Percentiles rank a stretch among this genome's conserved stretches.
phyloP scores from a whole-genome alignment of 2,113 vertebrate species.

The Coreoperca whiteheadi region DNA sequence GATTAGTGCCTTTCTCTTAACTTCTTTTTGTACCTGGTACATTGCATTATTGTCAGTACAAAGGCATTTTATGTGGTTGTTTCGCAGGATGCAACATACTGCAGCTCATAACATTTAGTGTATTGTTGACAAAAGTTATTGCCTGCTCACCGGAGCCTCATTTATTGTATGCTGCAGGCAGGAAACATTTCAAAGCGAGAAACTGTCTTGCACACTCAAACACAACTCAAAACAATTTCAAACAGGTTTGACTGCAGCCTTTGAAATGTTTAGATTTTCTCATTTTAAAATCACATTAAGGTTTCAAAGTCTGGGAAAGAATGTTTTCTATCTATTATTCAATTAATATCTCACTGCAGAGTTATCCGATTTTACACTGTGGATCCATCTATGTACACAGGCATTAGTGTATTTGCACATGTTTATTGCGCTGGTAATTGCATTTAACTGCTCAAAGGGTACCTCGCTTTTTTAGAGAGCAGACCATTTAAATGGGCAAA shows the following conservation, averaged over 20 bases:
- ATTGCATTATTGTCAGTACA: conserved; percentile 34
- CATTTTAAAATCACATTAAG: conserved; percentile 25
- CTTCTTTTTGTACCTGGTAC: conserved; percentile 13
- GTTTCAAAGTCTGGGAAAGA: conserved; percentile 18
- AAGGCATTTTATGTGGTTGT: conserved; percentile 33
- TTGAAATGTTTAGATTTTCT: conserved; percentile 48
- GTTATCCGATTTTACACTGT: conserved; percentile 1
- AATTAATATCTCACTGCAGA: conserved; percentile 14
- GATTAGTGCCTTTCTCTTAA: conserved; percentile 3
- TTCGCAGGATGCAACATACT: conserved; percentile 38
- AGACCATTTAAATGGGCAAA: conserved; percentile 1
- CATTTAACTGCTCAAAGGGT: conserved; percentile 11
- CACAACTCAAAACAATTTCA: conserved; percentile 26
- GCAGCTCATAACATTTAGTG: conserved; percentile 69
- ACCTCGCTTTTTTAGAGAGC: background rate
- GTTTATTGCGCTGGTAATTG: conserved; percentile 32
- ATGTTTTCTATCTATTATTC: background rate
- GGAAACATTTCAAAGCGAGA: conserved; percentile 72
- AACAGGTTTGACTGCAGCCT: conserved; percentile 5
- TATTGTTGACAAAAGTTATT: conserved; percentile 68
- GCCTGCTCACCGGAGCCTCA: conserved; percentile 70
- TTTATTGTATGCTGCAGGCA: conserved; percentile 75
- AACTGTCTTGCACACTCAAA: conserved; percentile 45
- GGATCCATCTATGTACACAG: background rate
- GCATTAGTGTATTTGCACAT: conserved; percentile 4